A percentile compares a stretch with the other conserved stretches of the same genome.
Evolutionary conservation across 2,888 invertebrate species (phyloP).

Genomic region (Bembecia ichneumoniformis): DNA sequence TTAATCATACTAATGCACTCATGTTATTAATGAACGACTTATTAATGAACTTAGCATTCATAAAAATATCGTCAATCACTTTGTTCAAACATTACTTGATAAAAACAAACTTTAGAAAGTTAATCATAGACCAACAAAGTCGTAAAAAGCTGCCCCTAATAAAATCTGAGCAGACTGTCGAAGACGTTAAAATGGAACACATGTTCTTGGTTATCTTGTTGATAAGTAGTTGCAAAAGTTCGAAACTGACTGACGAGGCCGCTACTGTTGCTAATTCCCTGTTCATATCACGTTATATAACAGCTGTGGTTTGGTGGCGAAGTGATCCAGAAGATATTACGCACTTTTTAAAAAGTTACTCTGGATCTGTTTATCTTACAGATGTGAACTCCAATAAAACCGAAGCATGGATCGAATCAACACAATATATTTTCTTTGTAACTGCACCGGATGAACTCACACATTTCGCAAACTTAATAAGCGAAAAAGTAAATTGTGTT

Average conservation of each 20-base stretch:
- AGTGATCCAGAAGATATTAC: constrained; percentile 15
- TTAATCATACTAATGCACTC: too few species aligned
- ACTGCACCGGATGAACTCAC: constrained; percentile 21
- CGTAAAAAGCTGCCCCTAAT: too few species aligned
- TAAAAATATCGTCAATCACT: too few species aligned
- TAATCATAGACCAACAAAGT: too few species aligned
- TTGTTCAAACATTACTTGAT: too few species aligned
- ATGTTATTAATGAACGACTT: too few species aligned
- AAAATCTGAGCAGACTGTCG: too few species aligned
- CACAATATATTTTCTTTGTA: constrained; percentile 35
- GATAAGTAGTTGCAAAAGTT: constrained; percentile 5
- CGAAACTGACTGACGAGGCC: constrained; percentile 20
- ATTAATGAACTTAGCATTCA: too few species aligned
- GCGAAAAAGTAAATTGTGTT: constrained; percentile 18
- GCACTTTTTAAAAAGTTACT: constrained; percentile 21
- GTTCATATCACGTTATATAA: constrained; percentile 19
- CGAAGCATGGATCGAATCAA: constrained; percentile 11
- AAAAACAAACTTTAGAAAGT: too few species aligned
- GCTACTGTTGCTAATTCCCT: constrained; percentile 22
- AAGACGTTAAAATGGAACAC: too few species aligned
- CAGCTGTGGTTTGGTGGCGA: constrained; percentile 27
- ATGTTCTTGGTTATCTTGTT: not conserved
- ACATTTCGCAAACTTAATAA: constrained; percentile 20
- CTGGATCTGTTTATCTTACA: constrained; percentile 21
- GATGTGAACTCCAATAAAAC: constrained; percentile 8